Evolutionary conservation across 1,140 invertebrate genomes (phyloP).

Genomic region (Megathymus violae): DNA sequence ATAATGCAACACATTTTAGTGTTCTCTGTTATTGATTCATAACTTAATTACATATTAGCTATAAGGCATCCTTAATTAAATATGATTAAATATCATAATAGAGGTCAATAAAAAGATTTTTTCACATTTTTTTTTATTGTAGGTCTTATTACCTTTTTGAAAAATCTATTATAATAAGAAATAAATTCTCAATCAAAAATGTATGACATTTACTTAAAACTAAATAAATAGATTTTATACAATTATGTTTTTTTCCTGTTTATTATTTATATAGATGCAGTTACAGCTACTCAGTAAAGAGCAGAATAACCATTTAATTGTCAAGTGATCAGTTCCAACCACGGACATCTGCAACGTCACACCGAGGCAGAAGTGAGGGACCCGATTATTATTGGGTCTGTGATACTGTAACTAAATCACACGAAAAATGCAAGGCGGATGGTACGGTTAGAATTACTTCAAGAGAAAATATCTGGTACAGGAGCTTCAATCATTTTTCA

Average conservation of each 20-base stretch:
- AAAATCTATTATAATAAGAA: slow-evolving; percentile 28
- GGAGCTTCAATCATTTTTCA: too few relatives aligned
- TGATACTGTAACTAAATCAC: too few relatives aligned
- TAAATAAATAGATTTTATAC: slow-evolving; percentile 33
- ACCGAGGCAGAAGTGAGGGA: too few relatives aligned
- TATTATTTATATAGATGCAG: neutral
- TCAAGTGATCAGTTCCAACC: too few relatives aligned
- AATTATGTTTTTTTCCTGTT: slow-evolving; percentile 9
- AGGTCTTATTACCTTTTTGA: slow-evolving; percentile 30
- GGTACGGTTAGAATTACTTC: too few relatives aligned
- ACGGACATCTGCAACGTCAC: too few relatives aligned
- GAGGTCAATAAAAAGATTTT: slow-evolving; percentile 17
- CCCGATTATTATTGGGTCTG: too few relatives aligned
- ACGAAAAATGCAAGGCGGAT: too few relatives aligned
- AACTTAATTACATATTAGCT: slow-evolving; percentile 1
- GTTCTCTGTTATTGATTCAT: neutral
- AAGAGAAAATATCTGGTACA: too few relatives aligned
- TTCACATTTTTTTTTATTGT: slow-evolving; percentile 25
- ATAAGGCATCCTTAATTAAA: neutral
- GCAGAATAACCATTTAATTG: too few relatives aligned
- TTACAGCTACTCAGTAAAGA: too few relatives aligned
- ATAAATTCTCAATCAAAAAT: slow-evolving; percentile 26
- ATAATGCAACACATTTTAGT: slow-evolving; percentile 10
- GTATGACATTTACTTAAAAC: slow-evolving; percentile 26
- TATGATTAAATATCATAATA: neutral